Percentiles rank a stretch among this genome's conserved stretches.
phyloP scores from a whole-genome alignment of 1,140 invertebrate species.

The Orchesella cincta region DNA sequence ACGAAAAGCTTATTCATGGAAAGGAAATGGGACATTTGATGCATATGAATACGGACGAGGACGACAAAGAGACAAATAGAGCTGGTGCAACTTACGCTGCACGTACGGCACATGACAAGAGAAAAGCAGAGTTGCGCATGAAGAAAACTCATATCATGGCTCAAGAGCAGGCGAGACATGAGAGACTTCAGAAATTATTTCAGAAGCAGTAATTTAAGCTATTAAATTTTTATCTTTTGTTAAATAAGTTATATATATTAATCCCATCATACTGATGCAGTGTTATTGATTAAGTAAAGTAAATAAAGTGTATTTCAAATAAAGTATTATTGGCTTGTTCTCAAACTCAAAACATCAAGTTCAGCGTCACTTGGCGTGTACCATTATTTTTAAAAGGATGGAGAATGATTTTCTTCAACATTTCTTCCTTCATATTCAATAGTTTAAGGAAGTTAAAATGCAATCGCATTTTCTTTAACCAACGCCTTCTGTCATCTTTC shows the following conservation, averaged over 20 bases:
- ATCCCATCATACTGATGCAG: background rate
- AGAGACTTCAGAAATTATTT: slow-evolving; percentile 14
- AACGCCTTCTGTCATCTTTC: too few relatives aligned
- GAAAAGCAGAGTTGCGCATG: background rate
- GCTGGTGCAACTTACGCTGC: background rate
- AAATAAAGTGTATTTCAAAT: background rate
- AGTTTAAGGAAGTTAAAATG: too few relatives aligned
- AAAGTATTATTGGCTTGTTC: background rate
- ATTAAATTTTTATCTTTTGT: background rate
- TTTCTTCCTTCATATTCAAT: too few relatives aligned
- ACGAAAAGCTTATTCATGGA: slow-evolving; percentile 11
- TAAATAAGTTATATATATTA: background rate
- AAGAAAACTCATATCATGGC: slow-evolving; percentile 12
- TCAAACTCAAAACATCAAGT: too few relatives aligned
- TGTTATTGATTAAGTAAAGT: background rate
- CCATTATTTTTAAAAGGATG: too few relatives aligned
- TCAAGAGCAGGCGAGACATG: slow-evolving; percentile 2
- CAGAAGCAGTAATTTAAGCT: background rate
- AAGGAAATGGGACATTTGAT: background rate
- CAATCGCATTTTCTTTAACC: too few relatives aligned
- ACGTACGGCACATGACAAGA: background rate
- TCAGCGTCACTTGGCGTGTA: too few relatives aligned
- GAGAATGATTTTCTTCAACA: too few relatives aligned
- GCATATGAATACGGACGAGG: background rate
- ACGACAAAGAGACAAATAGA: background rate